Conservation (phyloP, 2,888 invertebrate genomes). For the Ochlodes sylvanus region DNA sequence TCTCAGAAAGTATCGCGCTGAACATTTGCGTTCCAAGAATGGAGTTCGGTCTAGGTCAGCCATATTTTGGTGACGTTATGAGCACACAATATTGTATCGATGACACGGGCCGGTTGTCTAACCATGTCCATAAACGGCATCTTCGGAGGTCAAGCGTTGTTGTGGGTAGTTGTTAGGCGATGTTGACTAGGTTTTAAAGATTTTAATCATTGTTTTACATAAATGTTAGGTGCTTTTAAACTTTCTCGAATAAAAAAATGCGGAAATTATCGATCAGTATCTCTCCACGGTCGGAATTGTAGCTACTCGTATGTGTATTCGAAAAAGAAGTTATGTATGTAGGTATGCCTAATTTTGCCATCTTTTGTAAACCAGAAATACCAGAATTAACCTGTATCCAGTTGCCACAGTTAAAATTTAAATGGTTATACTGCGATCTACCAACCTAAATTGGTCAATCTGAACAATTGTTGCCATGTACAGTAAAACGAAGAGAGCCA, state of each 20-base stretch:
- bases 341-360: too few relatives aligned
- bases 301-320: too few relatives aligned
- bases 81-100: slow-evolving; percentile 6
- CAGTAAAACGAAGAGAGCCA: neutral
- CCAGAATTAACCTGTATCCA: too few relatives aligned
- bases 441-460: too few relatives aligned
- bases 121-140: slow-evolving; percentile 10
- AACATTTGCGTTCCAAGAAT: neutral
- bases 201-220: neutral
- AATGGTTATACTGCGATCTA: too few relatives aligned
- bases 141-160: slow-evolving; percentile 6
- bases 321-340: too few relatives aligned
- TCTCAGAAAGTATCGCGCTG: neutral
- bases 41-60: slow-evolving; percentile 4
- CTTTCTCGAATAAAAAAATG: neutral
- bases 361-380: too few relatives aligned
- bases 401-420: too few relatives aligned
- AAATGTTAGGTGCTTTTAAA: neutral
- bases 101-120: slow-evolving; percentile 14
- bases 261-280: too few relatives aligned
- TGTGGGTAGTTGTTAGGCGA: neutral
- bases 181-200: neutral
- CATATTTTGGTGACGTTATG: slow-evolving; percentile 16
- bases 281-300: too few relatives aligned
- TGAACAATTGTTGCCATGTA: neutral